phyloP scores from a whole-genome alignment of 2,888 invertebrate species.

The Nymphalis polychloros region DNA sequence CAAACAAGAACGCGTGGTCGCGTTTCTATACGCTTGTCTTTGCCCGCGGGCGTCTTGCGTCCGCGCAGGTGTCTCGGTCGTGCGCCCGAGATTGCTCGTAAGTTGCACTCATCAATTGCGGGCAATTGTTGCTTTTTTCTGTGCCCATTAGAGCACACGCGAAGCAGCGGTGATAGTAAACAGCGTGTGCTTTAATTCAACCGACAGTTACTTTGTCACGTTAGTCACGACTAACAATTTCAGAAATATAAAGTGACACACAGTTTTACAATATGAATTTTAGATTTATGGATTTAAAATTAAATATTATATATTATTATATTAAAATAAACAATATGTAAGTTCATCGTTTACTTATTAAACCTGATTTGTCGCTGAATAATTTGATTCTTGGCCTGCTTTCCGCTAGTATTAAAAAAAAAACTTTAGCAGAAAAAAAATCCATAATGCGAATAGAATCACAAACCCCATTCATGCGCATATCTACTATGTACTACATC shows the following conservation, averaged over 20 bases:
- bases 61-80: conserved; percentile 65
- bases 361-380: no score
- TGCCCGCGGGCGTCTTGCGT: conserved; percentile 20
- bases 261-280: neutral
- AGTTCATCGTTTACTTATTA: no score
- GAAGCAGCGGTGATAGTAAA: conserved; percentile 55
- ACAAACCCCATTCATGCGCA: neutral
- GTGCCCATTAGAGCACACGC: conserved; percentile 72
- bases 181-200: conserved; percentile 47
- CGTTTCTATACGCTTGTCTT: conserved; percentile 4
- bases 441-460: neutral
- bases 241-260: conserved; percentile 14
- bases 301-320: neutral
- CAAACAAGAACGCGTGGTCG: neutral
- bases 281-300: neutral
- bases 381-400: no score
- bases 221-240: conserved; percentile 33
- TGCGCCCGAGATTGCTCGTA: conserved; percentile 60
- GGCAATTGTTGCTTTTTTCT: conserved; percentile 73
- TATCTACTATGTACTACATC: conserved; percentile 12
- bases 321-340: no score
- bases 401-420: neutral
- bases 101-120: conserved; percentile 68
- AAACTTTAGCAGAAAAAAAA: neutral
- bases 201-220: conserved; percentile 37